Conservation (phyloP, 2,113 vertebrate genomes). For the Forbesichthys agassizii region DNA sequence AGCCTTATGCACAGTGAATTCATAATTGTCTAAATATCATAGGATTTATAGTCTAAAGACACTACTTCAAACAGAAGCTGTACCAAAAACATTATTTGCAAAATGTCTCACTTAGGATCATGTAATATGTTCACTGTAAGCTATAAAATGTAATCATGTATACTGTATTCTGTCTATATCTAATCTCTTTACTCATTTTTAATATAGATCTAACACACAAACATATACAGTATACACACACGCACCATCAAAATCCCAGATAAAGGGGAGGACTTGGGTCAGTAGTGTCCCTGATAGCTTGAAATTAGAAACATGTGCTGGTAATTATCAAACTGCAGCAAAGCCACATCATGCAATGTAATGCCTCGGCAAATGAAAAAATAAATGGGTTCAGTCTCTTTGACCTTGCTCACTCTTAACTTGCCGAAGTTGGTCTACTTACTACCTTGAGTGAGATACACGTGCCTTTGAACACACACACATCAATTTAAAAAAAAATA, state of each 20-base stretch:
- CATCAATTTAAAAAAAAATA: not conserved
- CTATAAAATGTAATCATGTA: not conserved
- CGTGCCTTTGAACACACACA: not conserved
- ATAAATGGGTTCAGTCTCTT: slow-evolving; percentile 77
- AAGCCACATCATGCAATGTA: slow-evolving; percentile 80
- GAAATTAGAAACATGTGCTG: slow-evolving; percentile 84
- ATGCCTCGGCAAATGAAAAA: slow-evolving; percentile 81
- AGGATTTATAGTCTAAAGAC: too few species aligned
- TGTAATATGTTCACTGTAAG: not conserved
- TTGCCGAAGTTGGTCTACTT: slow-evolving; percentile 62
- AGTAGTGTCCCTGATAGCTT: slow-evolving; percentile 76
- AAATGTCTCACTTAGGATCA: too few species aligned
- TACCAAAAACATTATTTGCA: too few species aligned
- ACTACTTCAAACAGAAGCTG: too few species aligned
- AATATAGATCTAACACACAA: not conserved
- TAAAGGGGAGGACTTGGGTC: slow-evolving; percentile 79
- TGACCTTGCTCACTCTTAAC: slow-evolving; percentile 76
- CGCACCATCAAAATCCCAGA: slow-evolving; percentile 47
- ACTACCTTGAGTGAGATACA: slow-evolving; percentile 52
- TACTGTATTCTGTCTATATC: not conserved
- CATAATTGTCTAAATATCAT: too few species aligned
- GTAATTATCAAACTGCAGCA: slow-evolving; percentile 81
- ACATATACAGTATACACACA: not conserved
- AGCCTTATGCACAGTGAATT: slow-evolving; percentile 35
- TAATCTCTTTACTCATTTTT: not conserved